Base-by-base conservation (phyloP, 2,113 vertebrate genomes). In the Falco punctatus region DNA sequence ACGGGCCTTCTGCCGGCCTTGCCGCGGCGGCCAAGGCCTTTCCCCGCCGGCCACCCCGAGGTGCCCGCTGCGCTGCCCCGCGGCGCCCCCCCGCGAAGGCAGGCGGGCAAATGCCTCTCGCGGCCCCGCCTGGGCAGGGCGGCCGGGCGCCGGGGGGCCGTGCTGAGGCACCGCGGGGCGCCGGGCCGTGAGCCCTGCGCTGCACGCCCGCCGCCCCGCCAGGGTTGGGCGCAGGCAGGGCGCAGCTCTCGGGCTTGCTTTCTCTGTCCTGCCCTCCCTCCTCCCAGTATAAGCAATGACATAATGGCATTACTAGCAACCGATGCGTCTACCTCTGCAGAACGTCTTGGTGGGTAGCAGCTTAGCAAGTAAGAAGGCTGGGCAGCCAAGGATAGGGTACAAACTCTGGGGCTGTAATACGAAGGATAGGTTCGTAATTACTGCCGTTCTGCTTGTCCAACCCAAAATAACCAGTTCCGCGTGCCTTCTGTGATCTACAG, bases 51-150 rank as follows among this genome's bases (percentile, higher is more conserved):
- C 65, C 8, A 27, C 19, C 28, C 59, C 6, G 27, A 28, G 14
- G 35, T 27, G 65, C 2, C 15, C 2, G 48, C 79, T 65, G 75
- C 21, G 9, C 44, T 87, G 55, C 24, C 32, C 38, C 20, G 0
- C 3, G 4, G 20, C 10, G 6, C 14, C 42, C 52, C 28, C 1
- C 2, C 4, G 9, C 23, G 16, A 18, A 10, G 23, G 46, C 3
- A 28, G 14, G 33, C 32, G 20, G 38, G 14, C 24, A 19, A 11
- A 3, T 20, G 32, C 12, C 33, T 40, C 38, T 14, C n/a, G 42
- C 26, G 2, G 13, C 6, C 24, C 8, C 6, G 0, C 5, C 26
- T 24, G 17, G 4, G n/a, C 17, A 9, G 4, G 30, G 33, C 23
- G 57, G 49, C 52, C 15, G 44, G 49, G 38, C 5, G 7, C 79